Evolutionary conservation across 2,797 vertebrate genomes (phyloP).

Genomic region (Crypturellus tataupa): DNA sequence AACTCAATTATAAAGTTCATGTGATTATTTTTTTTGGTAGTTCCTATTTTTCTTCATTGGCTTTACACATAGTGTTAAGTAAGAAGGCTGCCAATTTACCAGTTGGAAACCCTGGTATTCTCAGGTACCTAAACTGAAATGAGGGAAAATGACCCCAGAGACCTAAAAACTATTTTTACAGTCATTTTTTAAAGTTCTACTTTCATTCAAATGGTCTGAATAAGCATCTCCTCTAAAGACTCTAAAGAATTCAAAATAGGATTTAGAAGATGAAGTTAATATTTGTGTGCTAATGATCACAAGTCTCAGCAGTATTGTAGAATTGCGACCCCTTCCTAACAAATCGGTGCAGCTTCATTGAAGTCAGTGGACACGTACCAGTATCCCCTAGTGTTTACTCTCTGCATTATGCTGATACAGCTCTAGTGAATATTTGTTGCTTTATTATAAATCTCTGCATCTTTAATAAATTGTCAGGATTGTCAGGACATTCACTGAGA

Average conservation of each 20-base stretch:
- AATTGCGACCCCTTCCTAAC: not conserved
- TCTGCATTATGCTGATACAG: not conserved
- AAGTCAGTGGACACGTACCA: not conserved
- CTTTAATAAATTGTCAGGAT: not conserved
- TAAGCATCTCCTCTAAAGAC: not conserved
- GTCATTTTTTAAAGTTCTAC: not conserved
- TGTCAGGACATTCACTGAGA: not conserved
- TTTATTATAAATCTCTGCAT: not conserved
- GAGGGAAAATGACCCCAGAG: not conserved
- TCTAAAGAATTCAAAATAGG: not conserved
- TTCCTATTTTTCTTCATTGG: not conserved
- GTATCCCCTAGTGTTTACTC: rapidly evolving
- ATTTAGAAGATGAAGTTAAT: not conserved
- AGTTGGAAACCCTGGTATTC: not conserved
- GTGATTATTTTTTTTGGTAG: not conserved
- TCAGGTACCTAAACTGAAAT: not conserved
- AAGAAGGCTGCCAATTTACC: not conserved
- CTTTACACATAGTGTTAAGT: not conserved
- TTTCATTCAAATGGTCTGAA: not conserved
- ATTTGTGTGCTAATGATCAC: not conserved
- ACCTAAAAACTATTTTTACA: not conserved
- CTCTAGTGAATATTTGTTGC: not conserved
- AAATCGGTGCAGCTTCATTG: not conserved
- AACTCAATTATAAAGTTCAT: not conserved
- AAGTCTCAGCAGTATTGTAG: not conserved